These are phyloP conservation scores for Nipponia nippon DNA, from an alignment of 2,113 vertebrate genomes.

Conservation along the genomic window DNA sequence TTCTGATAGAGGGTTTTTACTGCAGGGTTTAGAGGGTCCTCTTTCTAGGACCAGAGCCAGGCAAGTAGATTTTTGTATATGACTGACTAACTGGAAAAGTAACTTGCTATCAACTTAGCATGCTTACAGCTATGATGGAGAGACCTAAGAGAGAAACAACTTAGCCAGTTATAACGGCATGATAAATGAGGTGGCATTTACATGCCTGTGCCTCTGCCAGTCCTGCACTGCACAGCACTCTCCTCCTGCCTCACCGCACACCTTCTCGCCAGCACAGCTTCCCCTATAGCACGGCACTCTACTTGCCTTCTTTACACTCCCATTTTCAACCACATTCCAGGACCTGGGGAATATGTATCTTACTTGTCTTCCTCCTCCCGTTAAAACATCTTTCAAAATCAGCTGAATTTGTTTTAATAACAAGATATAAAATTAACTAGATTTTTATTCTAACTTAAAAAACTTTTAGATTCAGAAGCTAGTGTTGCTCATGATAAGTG, in stretches of 20 bases:
- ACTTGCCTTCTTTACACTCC: neutral
- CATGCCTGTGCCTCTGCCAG: neutral
- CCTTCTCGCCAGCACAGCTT: neutral
- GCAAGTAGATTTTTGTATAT: neutral
- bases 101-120: neutral
- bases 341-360: neutral
- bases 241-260: neutral
- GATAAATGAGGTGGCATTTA: neutral
- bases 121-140: neutral
- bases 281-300: accelerated
- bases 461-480: neutral
- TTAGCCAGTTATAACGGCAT: neutral
- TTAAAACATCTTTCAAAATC: neutral
- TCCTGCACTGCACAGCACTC: neutral
- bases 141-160: neutral
- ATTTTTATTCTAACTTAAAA: neutral
- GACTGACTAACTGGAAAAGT: neutral
- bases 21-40: neutral
- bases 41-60: neutral
- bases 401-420: neutral
- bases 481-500: neutral
- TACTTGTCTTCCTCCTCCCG: neutral
- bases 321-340: neutral
- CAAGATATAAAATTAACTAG: neutral
- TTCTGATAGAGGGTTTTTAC: neutral